phyloP scores from a whole-genome alignment of 2,888 invertebrate genomes.

The Exephanes ischioxanthus region DNA sequence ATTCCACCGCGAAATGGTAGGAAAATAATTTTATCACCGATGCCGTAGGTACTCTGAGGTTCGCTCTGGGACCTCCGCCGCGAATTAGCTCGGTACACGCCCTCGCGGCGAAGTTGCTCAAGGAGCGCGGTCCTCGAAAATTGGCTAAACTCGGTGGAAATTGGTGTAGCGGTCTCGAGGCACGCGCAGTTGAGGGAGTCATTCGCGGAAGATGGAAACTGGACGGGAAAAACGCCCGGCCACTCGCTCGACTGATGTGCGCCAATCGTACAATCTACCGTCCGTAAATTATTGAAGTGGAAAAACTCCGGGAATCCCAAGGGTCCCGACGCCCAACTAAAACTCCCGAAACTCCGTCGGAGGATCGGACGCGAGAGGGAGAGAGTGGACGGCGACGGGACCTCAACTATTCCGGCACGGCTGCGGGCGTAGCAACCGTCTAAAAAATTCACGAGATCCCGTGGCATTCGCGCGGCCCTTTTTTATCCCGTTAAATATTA shows the following conservation, averaged over 20 bases:
- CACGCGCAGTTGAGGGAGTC: conserved; percentile 39
- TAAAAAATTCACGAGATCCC: conserved; percentile 80
- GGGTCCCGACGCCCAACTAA: conserved; percentile 82
- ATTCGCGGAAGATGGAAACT: conserved; percentile 53
- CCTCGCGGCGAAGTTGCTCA: conserved; percentile 5
- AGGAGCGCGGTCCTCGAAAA: conserved; percentile 36
- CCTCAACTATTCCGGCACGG: conserved; percentile 48
- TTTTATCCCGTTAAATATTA: conserved; percentile 84
- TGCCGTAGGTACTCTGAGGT: background rate
- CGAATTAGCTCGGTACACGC: conserved; percentile 22
- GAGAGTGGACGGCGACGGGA: conserved; percentile 54
- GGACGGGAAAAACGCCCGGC: conserved; percentile 30
- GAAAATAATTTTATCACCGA: background rate
- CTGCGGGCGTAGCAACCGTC: conserved; percentile 57
- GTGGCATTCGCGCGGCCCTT: conserved; percentile 77
- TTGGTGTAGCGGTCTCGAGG: conserved; percentile 26
- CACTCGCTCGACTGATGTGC: conserved; percentile 50
- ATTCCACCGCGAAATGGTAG: background rate
- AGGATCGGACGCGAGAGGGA: conserved; percentile 52
- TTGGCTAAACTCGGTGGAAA: conserved; percentile 50
- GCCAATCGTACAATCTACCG: conserved; percentile 81
- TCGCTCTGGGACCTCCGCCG: background rate
- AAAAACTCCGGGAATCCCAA: conserved; percentile 80
- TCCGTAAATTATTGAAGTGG: conserved; percentile 81
- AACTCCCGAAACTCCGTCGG: conserved; percentile 76